Percentiles rank a stretch among this genome's conserved stretches.
Evolutionary conservation across 2,113 vertebrate genomes (phyloP).

Genomic region (Condylura cristata): DNA sequence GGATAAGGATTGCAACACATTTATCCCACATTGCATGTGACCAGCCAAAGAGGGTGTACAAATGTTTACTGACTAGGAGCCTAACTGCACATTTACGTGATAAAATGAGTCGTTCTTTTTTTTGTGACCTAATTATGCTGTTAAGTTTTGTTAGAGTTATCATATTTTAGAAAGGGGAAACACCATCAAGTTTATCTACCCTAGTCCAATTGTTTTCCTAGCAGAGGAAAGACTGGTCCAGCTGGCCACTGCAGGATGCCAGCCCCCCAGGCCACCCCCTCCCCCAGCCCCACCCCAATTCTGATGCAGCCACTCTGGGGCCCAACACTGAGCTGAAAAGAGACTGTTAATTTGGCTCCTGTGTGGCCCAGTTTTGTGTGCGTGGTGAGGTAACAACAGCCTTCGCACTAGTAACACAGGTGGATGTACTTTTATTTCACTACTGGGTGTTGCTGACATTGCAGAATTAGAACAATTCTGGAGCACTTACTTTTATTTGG

Average conservation of each 20-base stretch:
- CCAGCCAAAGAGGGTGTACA: neutral
- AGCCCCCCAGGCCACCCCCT: neutral
- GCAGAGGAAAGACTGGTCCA: neutral
- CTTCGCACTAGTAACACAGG: neutral
- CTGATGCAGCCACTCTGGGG: neutral
- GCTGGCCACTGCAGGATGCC: too few species aligned
- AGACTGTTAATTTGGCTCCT: neutral
- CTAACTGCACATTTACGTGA: neutral
- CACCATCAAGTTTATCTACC: neutral
- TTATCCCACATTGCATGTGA: neutral
- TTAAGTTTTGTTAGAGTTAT: neutral
- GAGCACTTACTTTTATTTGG: conserved; percentile 43
- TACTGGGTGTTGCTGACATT: neutral
- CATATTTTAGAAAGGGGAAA: neutral
- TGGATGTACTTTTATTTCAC: neutral
- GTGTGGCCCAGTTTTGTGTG: neutral
- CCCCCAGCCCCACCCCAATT: neutral
- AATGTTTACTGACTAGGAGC: neutral
- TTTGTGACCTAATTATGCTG: neutral
- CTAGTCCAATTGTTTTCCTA: neutral
- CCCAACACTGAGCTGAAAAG: neutral
- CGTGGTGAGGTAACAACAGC: neutral
- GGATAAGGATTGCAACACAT: neutral
- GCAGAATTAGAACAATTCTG: conserved; percentile 19
- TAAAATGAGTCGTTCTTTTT: conserved; percentile 25